phyloP scores from a whole-genome alignment of 2,888 invertebrate genomes.

The Hydriomena furcata region DNA sequence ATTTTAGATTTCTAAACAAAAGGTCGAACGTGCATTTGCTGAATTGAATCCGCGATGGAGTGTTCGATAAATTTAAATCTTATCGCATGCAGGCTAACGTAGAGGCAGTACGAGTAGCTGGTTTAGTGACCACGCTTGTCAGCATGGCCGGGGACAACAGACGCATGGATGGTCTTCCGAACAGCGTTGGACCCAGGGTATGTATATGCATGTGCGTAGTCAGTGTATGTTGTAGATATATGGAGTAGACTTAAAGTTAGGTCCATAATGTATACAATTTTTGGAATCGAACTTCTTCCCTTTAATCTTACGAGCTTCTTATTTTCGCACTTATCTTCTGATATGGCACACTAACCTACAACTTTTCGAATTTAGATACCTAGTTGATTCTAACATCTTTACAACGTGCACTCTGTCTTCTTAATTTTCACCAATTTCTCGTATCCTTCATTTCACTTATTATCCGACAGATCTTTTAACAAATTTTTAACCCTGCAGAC shows the following conservation, averaged over 20 bases:
- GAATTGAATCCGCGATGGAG: conserved; percentile 44
- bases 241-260: background rate
- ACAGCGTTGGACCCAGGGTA: conserved; percentile 82
- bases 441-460: background rate
- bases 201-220: conserved; percentile 52
- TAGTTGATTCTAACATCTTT: background rate
- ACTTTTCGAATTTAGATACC: background rate
- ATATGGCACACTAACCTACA: background rate
- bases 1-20: conserved; percentile 40
- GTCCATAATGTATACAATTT: too few relatives aligned
- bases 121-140: conserved; percentile 92
- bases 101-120: conserved; percentile 92
- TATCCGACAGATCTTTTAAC: conserved; percentile 21
- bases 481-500: conserved; percentile 50
- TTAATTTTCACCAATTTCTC: background rate
- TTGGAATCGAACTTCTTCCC: too few relatives aligned
- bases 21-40: conserved; percentile 37
- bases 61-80: conserved; percentile 78
- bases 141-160: conserved; percentile 88
- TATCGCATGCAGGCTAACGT: conserved; percentile 88
- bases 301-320: background rate
- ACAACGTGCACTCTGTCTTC: background rate
- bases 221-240: conserved; percentile 4
- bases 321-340: conserved; percentile 2
- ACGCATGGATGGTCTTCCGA: conserved; percentile 78